Conservation (phyloP, 2,113 vertebrate genomes). For the Triplophysa rosa region DNA sequence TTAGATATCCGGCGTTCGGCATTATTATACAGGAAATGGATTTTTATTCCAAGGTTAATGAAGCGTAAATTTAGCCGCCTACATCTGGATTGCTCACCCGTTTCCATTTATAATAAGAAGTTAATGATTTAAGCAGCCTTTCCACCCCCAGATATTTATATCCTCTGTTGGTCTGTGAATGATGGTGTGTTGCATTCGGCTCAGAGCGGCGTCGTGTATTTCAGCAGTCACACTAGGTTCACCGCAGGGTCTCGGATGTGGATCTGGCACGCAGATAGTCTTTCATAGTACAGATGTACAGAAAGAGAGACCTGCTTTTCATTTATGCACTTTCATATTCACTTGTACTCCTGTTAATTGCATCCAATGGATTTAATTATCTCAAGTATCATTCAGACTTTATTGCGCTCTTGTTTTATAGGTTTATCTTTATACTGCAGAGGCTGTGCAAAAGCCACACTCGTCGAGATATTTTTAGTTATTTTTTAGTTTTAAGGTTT, state of each 20-base stretch:
- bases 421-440: background rate
- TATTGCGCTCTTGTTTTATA: background rate
- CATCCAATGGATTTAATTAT: background rate
- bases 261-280: background rate
- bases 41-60: conserved; percentile 66
- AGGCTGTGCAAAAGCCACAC: background rate
- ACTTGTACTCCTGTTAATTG: conserved; percentile 20
- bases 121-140: conserved; percentile 57
- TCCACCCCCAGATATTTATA: conserved; percentile 59
- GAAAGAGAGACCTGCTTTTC: conserved; percentile 20
- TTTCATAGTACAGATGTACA: conserved; percentile 21
- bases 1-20: conserved; percentile 30
- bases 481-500: too few species aligned
- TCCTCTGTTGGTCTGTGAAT: conserved; percentile 29
- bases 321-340: conserved; percentile 7
- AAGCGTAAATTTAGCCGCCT: conserved; percentile 61
- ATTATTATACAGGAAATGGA: conserved; percentile 54
- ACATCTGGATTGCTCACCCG: conserved; percentile 58
- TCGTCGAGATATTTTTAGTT: too few species aligned
- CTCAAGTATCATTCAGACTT: background rate
- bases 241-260: background rate
- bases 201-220: conserved; percentile 12
- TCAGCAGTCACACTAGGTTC: conserved; percentile 21
- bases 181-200: conserved; percentile 49
- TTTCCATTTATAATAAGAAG: conserved; percentile 55